Evolutionary conservation across 2,888 invertebrate genomes (phyloP), one percentile per base, ranked within the genome.

Genomic region (Drosophila sordidula): DNA sequence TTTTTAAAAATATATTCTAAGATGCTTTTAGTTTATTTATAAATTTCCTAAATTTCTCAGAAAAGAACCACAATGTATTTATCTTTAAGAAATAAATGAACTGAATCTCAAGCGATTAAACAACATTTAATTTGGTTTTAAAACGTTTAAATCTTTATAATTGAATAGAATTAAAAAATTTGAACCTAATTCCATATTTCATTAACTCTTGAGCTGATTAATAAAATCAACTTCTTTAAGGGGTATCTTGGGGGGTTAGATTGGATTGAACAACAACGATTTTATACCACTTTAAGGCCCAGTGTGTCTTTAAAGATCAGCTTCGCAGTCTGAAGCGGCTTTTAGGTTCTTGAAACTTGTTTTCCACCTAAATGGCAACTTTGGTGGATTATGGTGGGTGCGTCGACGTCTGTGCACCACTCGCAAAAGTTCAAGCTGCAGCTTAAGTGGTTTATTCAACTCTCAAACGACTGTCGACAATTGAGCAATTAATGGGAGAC

Each of bases 401-500:
- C 78, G 76, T 34, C 63, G 14, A 0, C 22, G 25, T n/a, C 36
- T 51, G n/a, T 22, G 56, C 22, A 22, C 22, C 22, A 22, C 22
- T 52, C 52, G 73, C 44, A 57, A 78, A 74, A 78, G 78, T 73
- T 75, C 59, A 73, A 44, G 50, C 54, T 61, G 57, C 46, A 44
- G 63, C 59, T 63, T 42, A 41, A 67, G 58, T 45, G 61, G 77
- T 77, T 77, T 77, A 61, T 77, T 77, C 80, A 79, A 75, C 77
- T 79, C 68, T 56, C 42, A 29, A 57, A 38, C 22, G 22, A n/a
- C 41, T 41, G 47, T 36, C 49, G 54, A 52, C 88, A 81, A 81
- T 81, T 81, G 82, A 87, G 88, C 81, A 81, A 87, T 81, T 81
- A 87, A 87, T 85, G 82, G 32, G 51, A 41, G 74, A 64, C 58